A percentile compares a stretch with the other conserved stretches of the same genome.
Conservation (phyloP, 2,113 vertebrate genomes). For the Oryzias curvinotus region DNA sequence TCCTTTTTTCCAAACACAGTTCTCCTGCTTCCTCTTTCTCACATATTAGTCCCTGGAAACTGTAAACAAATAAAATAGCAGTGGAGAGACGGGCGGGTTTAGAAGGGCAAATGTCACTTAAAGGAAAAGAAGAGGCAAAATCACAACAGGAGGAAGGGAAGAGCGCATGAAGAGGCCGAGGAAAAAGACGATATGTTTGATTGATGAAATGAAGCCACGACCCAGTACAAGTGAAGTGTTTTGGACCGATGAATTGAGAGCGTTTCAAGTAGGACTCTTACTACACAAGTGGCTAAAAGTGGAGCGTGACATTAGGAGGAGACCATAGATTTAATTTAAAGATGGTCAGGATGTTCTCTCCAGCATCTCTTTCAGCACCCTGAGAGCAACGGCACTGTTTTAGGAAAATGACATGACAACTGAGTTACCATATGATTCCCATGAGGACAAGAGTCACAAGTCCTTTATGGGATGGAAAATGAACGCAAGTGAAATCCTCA, state of each 20-base stretch:
- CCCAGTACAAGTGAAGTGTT: slow-evolving; percentile 24
- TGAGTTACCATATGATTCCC: slow-evolving; percentile 46
- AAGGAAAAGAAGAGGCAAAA: slow-evolving; percentile 37
- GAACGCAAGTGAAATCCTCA: slow-evolving; percentile 13
- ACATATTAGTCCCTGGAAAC: slow-evolving; percentile 42
- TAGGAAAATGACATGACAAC: slow-evolving; percentile 10
- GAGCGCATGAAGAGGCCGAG: slow-evolving; percentile 26
- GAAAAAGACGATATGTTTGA: slow-evolving; percentile 30
- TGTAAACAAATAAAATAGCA: slow-evolving; percentile 60
- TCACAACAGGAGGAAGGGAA: slow-evolving; percentile 25
- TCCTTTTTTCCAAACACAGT: slow-evolving; percentile 7
- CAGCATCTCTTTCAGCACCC: neutral
- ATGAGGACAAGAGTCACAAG: slow-evolving; percentile 33
- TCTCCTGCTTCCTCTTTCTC: slow-evolving; percentile 18
- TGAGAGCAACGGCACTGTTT: slow-evolving; percentile 3
- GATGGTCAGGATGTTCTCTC: neutral
- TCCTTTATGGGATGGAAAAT: slow-evolving; percentile 56
- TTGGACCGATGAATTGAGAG: neutral
- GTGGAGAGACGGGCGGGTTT: slow-evolving; percentile 55
- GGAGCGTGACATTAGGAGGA: neutral
- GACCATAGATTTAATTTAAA: neutral
- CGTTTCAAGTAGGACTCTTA: neutral
- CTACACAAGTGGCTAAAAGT: neutral
- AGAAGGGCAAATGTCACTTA: slow-evolving; percentile 46
- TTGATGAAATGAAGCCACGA: slow-evolving; percentile 20